Percentiles rank a stretch among this genome's conserved stretches.
Evolutionary conservation across 2,113 vertebrate species (phyloP).

Genomic region (Archilochus colubris): DNA sequence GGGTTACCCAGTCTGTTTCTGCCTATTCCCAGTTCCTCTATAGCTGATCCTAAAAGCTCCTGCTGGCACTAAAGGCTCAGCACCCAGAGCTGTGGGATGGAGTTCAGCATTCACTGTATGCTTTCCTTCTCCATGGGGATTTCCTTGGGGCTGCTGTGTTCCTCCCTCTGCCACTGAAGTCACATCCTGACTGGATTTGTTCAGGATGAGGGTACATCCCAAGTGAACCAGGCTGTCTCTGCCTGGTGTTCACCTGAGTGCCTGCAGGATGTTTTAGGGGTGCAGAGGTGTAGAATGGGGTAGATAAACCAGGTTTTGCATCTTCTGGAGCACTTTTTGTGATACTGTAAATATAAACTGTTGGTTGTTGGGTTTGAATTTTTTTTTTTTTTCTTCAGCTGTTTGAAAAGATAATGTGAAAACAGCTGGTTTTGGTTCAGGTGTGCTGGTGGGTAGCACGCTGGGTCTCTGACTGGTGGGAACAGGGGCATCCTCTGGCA

Average conservation of each 20-base stretch:
- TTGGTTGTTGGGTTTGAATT: neutral
- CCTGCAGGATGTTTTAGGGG: neutral
- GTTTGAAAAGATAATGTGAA: neutral
- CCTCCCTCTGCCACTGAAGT: neutral
- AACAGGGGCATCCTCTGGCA: neutral
- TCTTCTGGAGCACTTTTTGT: neutral
- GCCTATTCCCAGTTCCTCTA: neutral
- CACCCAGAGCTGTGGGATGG: neutral
- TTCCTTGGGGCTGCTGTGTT: neutral
- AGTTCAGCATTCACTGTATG: neutral
- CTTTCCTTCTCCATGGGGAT: neutral
- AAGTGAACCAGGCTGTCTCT: neutral
- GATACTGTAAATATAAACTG: neutral
- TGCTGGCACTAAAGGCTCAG: neutral
- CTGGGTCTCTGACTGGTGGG: neutral
- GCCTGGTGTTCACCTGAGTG: fast-evolving
- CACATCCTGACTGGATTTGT: neutral
- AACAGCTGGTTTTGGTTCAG: neutral
- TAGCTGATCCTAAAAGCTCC: neutral
- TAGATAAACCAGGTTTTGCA: neutral
- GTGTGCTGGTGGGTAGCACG: fast-evolving
- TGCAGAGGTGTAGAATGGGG: fast-evolving
- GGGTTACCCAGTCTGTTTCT: neutral
- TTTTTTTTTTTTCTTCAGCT: neutral
- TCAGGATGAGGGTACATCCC: neutral